Evolutionary conservation across 2,113 vertebrate genomes (phyloP).

Genomic region (Gracilinanus agilis): DNA sequence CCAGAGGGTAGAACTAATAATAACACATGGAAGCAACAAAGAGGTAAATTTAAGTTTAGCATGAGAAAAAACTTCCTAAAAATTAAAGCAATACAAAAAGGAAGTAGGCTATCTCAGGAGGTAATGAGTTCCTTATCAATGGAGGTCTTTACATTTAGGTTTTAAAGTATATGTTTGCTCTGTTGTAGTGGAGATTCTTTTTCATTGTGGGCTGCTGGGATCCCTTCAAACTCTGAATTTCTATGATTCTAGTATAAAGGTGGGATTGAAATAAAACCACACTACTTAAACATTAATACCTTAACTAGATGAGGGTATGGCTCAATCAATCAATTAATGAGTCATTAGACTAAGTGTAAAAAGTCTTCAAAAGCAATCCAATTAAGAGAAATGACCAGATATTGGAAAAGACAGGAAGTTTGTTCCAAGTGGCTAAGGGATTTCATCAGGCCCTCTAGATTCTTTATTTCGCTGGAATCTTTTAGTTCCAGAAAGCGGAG

Average conservation of each 20-base stretch:
- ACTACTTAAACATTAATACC: background rate
- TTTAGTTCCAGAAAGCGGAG: background rate
- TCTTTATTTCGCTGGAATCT: background rate
- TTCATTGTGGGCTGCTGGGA: background rate
- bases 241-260: background rate
- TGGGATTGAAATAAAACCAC: background rate
- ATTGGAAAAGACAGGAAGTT: background rate
- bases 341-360: background rate
- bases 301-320: background rate
- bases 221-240: background rate
- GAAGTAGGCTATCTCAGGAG: background rate
- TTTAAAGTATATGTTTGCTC: background rate
- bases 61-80: background rate
- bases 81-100: background rate
- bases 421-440: background rate
- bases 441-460: background rate
- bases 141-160: background rate
- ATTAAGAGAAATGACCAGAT: background rate
- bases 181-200: background rate
- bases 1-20: background rate
- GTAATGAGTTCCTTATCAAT: background rate
- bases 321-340: background rate
- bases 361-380: background rate
- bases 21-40: background rate
- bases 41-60: background rate